A percentile compares a stretch with the other conserved stretches of the same genome.
Evolutionary conservation across 1,140 invertebrate genomes (phyloP).

Genomic region (Monomorium pharaonis): DNA sequence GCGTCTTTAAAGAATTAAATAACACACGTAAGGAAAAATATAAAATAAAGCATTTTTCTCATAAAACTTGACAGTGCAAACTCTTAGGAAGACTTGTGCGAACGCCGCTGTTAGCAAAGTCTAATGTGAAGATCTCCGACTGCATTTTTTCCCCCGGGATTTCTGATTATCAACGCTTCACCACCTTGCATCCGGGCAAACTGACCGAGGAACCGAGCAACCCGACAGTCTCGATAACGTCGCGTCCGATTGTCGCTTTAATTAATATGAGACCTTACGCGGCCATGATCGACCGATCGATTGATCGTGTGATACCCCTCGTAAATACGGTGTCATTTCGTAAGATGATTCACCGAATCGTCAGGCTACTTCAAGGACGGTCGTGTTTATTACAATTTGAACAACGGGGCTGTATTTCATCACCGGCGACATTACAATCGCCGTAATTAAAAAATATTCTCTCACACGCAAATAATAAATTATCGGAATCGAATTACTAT

Average conservation of each 20-base stretch:
- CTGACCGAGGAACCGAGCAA: neutral
- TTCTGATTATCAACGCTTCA: neutral
- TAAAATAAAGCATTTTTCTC: no score
- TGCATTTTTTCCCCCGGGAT: constrained; percentile 18
- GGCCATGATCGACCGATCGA: constrained; percentile 40
- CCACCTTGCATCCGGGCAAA: neutral
- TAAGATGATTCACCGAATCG: constrained; percentile 64
- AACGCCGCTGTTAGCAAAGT: constrained; percentile 28
- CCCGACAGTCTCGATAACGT: constrained; percentile 17
- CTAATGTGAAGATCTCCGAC: constrained; percentile 49
- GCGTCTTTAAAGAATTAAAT: neutral
- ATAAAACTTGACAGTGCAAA: no score
- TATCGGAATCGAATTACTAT: neutral
- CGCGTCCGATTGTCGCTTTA: constrained; percentile 25
- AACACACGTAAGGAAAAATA: neutral
- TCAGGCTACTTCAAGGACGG: constrained; percentile 55
- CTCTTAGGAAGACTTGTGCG: neutral
- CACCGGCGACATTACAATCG: constrained; percentile 7
- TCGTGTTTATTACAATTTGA: constrained; percentile 60
- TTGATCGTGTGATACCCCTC: constrained; percentile 27
- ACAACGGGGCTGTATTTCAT: constrained; percentile 41
- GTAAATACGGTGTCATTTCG: constrained; percentile 8
- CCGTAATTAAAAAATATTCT: neutral
- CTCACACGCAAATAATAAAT: constrained; percentile 21
- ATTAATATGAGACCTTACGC: constrained; percentile 44